These are phyloP conservation scores for Parauchenoglanis punctatus DNA, from an alignment of 2,797 vertebrate genomes.

Conservation along the genomic window DNA sequence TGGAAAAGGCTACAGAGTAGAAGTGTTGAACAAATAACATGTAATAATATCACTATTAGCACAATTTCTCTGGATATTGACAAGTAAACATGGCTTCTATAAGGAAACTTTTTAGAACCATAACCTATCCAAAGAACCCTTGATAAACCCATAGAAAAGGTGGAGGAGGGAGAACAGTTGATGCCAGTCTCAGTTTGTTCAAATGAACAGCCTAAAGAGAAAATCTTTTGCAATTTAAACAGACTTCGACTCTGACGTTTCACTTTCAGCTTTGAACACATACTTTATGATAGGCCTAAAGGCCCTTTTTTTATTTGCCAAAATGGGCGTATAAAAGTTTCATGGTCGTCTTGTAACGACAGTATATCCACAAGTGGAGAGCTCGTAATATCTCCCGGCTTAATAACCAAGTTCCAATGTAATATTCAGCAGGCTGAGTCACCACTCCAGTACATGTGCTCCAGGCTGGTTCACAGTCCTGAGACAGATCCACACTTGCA, in stretches of 20 bases:
- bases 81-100: background rate
- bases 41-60: background rate
- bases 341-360: slow-evolving; percentile 42
- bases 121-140: background rate
- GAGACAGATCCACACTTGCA: slow-evolving; percentile 20
- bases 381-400: slow-evolving; percentile 49
- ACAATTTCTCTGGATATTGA: background rate
- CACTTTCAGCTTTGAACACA: slow-evolving; percentile 8
- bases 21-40: slow-evolving; percentile 7
- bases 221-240: slow-evolving; percentile 38
- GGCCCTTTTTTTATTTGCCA: slow-evolving; percentile 3
- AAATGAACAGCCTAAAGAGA: slow-evolving; percentile 7
- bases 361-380: slow-evolving; percentile 44
- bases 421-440: slow-evolving; percentile 59
- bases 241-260: slow-evolving; percentile 20
- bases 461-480: slow-evolving; percentile 33
- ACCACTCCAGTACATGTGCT: slow-evolving; percentile 35
- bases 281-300: slow-evolving; percentile 15
- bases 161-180: background rate
- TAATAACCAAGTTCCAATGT: slow-evolving; percentile 57
- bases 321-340: slow-evolving; percentile 53
- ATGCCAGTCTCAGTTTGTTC: background rate
- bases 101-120: background rate
- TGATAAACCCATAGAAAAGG: background rate
- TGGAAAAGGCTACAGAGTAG: background rate